These are phyloP conservation scores for Catocala sponsa DNA, from an alignment of 2,888 invertebrate genomes.

Conservation along the genomic window DNA sequence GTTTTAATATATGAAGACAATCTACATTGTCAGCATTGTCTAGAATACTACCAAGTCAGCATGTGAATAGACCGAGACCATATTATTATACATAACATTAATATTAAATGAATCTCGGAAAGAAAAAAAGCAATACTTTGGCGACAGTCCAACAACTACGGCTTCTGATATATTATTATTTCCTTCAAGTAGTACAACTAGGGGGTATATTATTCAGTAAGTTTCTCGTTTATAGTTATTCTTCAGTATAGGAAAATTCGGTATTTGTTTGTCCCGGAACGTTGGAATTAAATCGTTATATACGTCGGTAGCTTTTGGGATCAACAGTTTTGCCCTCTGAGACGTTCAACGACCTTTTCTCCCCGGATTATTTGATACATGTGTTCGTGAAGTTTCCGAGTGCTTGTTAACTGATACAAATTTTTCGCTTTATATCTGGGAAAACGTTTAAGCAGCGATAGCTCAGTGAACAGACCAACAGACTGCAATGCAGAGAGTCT, in stretches of 20 bases:
- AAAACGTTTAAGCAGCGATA: slow-evolving; percentile 12
- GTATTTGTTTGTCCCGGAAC: slow-evolving; percentile 26
- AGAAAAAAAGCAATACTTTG: slow-evolving; percentile 35
- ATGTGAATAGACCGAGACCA: slow-evolving; percentile 20
- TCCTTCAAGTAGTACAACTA: slow-evolving; percentile 28
- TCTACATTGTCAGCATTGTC: slow-evolving; percentile 5
- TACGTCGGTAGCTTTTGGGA: slow-evolving; percentile 38
- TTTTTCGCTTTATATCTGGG: slow-evolving; percentile 6
- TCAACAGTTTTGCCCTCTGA: slow-evolving; percentile 32
- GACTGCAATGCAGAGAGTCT: too few species aligned
- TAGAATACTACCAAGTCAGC: background rate
- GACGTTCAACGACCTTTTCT: slow-evolving; percentile 41
- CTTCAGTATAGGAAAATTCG: slow-evolving; percentile 12
- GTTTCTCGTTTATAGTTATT: slow-evolving; percentile 35
- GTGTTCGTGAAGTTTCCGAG: slow-evolving; percentile 17
- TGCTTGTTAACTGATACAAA: slow-evolving; percentile 12
- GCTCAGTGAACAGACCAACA: too few species aligned
- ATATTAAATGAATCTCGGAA: slow-evolving; percentile 34
- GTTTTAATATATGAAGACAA: slow-evolving; percentile 1
- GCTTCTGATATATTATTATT: slow-evolving; percentile 37
- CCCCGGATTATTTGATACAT: slow-evolving; percentile 21
- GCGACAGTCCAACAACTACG: slow-evolving; percentile 39
- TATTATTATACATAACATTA: slow-evolving; percentile 31
- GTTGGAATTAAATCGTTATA: slow-evolving; percentile 38
- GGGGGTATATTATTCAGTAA: slow-evolving; percentile 36